Conservation (phyloP, 1,140 invertebrate species). For the Lethocerus indicus region DNA sequence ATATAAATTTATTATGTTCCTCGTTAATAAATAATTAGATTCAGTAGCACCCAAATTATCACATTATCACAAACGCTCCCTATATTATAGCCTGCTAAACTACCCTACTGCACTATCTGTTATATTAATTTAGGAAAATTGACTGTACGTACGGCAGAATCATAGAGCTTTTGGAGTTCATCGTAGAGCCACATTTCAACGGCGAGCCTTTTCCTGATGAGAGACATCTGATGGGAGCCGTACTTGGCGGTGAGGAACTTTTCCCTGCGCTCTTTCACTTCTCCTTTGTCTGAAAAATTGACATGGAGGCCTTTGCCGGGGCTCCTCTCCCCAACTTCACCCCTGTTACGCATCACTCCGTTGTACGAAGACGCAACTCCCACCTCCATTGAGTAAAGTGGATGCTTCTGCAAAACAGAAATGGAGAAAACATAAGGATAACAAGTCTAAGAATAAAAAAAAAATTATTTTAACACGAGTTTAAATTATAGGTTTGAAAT, state of each 20-base stretch:
- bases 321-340: constrained; percentile 41
- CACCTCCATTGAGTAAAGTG: constrained; percentile 9
- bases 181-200: constrained; percentile 98
- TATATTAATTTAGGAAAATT: no score
- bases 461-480: no score
- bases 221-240: constrained; percentile 89
- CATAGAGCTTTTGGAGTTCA: constrained; percentile 78
- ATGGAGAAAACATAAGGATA: no score
- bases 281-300: constrained; percentile 71
- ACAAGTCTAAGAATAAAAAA: no score
- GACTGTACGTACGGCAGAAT: constrained; percentile 57
- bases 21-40: no score
- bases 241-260: constrained; percentile 95
- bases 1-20: no score
- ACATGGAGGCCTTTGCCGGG: constrained; percentile 68
- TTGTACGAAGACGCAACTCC: constrained; percentile 10
- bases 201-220: constrained; percentile 81
- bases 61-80: no score
- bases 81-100: no score
- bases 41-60: no score
- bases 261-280: constrained; percentile 72
- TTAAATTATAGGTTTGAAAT: no score
- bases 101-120: no score
- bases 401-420: constrained; percentile 3
- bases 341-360: constrained; percentile 17